Evolutionary conservation across 1,140 invertebrate genomes (phyloP).

Genomic region (Drosophila tropicalis): DNA sequence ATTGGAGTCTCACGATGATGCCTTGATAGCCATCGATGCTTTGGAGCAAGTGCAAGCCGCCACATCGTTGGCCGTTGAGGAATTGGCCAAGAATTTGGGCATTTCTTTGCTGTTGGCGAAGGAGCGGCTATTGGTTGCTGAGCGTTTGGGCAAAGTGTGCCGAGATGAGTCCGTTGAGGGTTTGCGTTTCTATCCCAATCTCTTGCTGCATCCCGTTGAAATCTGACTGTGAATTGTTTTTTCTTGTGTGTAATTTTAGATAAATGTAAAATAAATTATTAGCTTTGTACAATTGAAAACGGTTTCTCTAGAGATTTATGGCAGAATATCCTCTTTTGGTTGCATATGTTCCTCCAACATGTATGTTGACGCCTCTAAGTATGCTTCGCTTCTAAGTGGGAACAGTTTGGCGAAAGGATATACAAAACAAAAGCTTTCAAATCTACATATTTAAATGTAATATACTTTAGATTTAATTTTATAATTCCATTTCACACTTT

Average conservation of each 20-base stretch:
- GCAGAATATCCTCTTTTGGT: no score
- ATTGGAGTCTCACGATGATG: slow-evolving; percentile 90
- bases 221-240: slow-evolving; percentile 13
- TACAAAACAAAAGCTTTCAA: not conserved
- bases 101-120: slow-evolving; percentile 95
- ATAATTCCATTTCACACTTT: slow-evolving; percentile 56
- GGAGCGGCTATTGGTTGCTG: slow-evolving; percentile 92
- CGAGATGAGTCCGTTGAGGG: slow-evolving; percentile 97
- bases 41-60: slow-evolving; percentile 89
- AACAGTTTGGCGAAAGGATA: no score
- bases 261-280: slow-evolving; percentile 7
- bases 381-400: no score
- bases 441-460: not conserved
- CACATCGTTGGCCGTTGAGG: slow-evolving; percentile 91
- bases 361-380: no score
- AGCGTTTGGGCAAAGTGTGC: slow-evolving; percentile 93
- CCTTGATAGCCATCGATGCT: slow-evolving; percentile 89
- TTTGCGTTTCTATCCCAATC: slow-evolving; percentile 95
- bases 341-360: no score
- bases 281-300: no score
- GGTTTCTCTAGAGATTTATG: no score
- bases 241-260: not conserved
- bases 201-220: slow-evolving; percentile 85
- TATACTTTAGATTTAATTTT: slow-evolving; percentile 7
- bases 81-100: slow-evolving; percentile 91